Evolutionary conservation across 2,797 vertebrate genomes (phyloP).

Genomic region (Tenualosa thibaudeaui): DNA sequence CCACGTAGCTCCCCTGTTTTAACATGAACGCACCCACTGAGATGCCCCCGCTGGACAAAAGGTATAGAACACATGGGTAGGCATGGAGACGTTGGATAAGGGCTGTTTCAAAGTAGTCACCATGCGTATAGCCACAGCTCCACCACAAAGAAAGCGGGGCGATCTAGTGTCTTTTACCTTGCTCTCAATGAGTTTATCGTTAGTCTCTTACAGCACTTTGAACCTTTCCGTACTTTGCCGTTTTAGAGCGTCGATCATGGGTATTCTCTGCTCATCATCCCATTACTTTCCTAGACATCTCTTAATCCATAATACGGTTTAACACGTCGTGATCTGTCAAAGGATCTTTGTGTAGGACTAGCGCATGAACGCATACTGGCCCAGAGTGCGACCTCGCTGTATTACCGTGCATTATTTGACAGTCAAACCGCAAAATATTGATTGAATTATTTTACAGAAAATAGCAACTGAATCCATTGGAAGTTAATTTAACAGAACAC

Average conservation of each 20-base stretch:
- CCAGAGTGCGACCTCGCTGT: neutral
- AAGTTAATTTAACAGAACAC: no score
- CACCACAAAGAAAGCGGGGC: neutral
- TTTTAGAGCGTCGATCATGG: neutral
- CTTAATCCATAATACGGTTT: neutral
- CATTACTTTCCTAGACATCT: neutral
- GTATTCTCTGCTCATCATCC: neutral
- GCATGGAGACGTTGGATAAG: neutral
- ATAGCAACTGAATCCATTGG: no score
- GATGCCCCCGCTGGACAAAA: conserved; percentile 54
- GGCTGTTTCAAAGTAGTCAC: neutral
- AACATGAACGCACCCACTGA: conserved; percentile 43
- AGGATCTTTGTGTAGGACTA: neutral
- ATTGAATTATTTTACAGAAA: no score
- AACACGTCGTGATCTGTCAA: neutral
- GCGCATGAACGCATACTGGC: neutral
- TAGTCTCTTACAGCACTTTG: neutral
- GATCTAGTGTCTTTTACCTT: no score
- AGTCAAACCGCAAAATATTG: neutral
- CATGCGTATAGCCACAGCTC: neutral
- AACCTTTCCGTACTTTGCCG: neutral
- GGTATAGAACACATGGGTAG: conserved; percentile 32
- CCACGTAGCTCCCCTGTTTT: neutral
- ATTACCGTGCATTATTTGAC: neutral
- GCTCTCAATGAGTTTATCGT: neutral